Percentiles rank a stretch among this genome's conserved stretches.
Evolutionary conservation across 2,797 vertebrate species (phyloP).

Genomic region (Melanotaenia pygmaea): DNA sequence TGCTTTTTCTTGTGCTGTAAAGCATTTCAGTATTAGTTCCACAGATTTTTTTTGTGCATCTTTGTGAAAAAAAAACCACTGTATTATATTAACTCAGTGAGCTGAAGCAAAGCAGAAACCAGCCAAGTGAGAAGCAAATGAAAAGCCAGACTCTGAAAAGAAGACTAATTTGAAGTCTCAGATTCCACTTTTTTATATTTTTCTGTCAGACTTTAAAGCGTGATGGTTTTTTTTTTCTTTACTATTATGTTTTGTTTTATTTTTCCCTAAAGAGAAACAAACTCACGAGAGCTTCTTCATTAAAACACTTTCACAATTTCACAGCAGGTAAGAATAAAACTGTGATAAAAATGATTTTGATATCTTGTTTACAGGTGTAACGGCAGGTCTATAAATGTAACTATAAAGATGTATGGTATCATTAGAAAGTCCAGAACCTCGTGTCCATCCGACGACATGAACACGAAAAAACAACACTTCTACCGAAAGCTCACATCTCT

Average conservation of each 20-base stretch:
- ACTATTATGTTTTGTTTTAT: background rate
- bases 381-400: too few species aligned
- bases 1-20: background rate
- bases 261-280: background rate
- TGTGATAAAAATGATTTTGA: too few species aligned
- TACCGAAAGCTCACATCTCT: too few species aligned
- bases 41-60: background rate
- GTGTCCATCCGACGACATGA: too few species aligned
- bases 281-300: background rate
- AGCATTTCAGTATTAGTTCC: background rate
- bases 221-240: too few species aligned
- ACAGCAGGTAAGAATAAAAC: too few species aligned
- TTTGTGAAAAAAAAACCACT: constrained; percentile 4
- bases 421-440: too few species aligned
- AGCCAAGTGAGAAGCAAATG: constrained; percentile 3
- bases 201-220: background rate
- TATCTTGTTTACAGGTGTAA: too few species aligned
- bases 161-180: background rate
- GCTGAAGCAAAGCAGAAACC: constrained; percentile 19
- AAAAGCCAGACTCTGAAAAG: background rate
- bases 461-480: too few species aligned
- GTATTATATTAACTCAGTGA: constrained; percentile 6
- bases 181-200: background rate
- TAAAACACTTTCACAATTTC: too few species aligned
- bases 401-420: too few species aligned